phyloP scores from a whole-genome alignment of 2,113 vertebrate species.

The Alouatta palliata region DNA sequence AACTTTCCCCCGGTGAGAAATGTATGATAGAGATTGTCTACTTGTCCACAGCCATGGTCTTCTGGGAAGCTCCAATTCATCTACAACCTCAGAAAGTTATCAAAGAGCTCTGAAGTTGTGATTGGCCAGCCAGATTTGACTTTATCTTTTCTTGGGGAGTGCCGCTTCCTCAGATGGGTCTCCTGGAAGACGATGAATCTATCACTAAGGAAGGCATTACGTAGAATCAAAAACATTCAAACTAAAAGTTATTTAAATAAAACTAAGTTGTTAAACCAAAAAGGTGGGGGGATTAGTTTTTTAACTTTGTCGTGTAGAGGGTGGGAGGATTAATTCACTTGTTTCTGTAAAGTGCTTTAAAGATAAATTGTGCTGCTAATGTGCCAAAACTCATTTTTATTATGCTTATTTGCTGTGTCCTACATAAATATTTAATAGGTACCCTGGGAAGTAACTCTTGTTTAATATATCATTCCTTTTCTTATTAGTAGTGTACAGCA shows the following conservation, averaged over 20 bases:
- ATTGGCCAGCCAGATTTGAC: neutral
- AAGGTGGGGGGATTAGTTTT: neutral
- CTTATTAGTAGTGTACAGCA: constrained; percentile 43
- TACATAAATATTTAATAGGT: constrained; percentile 68
- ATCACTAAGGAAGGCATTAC: constrained; percentile 39
- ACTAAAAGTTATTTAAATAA: constrained; percentile 13
- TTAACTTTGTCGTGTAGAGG: constrained; percentile 9
- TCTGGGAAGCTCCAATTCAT: neutral
- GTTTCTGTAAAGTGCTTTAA: constrained; percentile 30
- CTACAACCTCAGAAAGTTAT: neutral
- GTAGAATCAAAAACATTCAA: neutral
- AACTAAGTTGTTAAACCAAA: constrained; percentile 19
- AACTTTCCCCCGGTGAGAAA: neutral
- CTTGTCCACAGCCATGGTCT: neutral
- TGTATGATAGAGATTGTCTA: neutral
- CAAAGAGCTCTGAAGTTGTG: neutral
- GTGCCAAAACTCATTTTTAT: constrained; percentile 46
- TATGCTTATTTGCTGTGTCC: constrained; percentile 53
- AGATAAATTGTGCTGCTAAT: constrained; percentile 53
- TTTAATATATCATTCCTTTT: constrained; percentile 56
- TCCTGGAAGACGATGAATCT: neutral
- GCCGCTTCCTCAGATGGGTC: neutral
- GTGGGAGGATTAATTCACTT: constrained; percentile 57
- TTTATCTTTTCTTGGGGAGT: neutral
- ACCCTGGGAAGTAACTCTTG: constrained; percentile 42